Conservation (phyloP, 64 coral and sea anemone genomes). For the Actinia equina region DNA sequence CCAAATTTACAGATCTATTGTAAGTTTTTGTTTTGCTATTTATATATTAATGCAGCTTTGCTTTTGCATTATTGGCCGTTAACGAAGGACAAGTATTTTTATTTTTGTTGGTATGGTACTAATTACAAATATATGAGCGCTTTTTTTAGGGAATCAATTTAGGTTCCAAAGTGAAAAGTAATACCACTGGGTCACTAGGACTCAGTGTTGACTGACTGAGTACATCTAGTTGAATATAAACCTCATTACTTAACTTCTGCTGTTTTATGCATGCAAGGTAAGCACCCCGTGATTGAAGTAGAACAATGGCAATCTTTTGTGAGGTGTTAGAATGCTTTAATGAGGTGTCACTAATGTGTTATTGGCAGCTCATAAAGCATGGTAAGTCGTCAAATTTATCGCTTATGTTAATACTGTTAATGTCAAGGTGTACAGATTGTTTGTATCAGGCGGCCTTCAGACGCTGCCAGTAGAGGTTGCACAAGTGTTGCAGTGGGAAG, state of each 20-base stretch:
- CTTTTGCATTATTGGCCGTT: not conserved
- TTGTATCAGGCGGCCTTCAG: not conserved
- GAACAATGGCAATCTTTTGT: not conserved
- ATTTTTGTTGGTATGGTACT: not conserved
- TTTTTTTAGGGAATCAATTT: slow-evolving; percentile 1
- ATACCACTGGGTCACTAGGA: not conserved
- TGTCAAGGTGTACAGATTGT: not conserved
- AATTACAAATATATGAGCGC: slow-evolving; percentile 9
- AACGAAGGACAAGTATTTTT: not conserved
- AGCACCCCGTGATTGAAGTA: not conserved
- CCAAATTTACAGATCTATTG: not conserved
- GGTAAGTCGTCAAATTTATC: not conserved
- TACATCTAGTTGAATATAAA: not conserved
- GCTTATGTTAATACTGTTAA: not conserved
- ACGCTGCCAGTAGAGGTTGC: not conserved
- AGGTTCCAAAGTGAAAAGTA: not conserved
- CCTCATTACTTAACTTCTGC: not conserved
- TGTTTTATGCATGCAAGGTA: not conserved
- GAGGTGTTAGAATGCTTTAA: not conserved
- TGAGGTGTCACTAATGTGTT: not conserved
- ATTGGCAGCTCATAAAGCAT: slow-evolving; percentile 9
- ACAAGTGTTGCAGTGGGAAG: not conserved
- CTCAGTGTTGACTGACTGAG: slow-evolving; percentile 26
- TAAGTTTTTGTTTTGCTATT: not conserved
- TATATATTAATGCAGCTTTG: not conserved